Percentiles rank a stretch among this genome's conserved stretches.
phyloP scores from a whole-genome alignment of 2,113 vertebrate genomes.

The Pseudonaja textilis region DNA sequence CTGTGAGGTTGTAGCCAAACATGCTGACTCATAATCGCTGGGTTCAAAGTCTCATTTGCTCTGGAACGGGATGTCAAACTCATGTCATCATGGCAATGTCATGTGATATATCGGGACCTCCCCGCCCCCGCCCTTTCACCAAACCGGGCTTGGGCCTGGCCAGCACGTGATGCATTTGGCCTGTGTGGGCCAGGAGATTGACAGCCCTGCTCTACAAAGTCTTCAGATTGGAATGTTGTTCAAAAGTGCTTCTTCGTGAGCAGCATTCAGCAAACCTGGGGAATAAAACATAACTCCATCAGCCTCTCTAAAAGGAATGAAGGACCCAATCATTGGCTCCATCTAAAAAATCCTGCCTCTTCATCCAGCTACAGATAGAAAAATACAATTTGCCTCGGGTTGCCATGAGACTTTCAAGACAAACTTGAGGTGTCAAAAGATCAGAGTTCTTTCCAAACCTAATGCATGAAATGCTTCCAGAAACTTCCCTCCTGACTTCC shows the following conservation, averaged over 20 bases:
- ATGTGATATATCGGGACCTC: too few species aligned
- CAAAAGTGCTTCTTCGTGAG: not conserved
- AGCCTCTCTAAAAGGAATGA: not conserved
- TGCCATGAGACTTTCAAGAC: not conserved
- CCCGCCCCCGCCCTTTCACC: too few species aligned
- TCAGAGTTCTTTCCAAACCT: not conserved
- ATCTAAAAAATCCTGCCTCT: not conserved
- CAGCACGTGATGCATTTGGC: too few species aligned
- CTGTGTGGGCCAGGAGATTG: too few species aligned
- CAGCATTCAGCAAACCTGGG: not conserved
- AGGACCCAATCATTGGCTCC: not conserved
- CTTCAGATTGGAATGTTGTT: not conserved
- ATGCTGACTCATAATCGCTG: not conserved
- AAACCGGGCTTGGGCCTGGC: too few species aligned
- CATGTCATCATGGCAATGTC: too few species aligned
- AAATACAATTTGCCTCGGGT: not conserved
- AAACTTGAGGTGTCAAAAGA: not conserved
- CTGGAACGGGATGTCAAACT: too few species aligned
- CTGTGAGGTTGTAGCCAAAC: not conserved
- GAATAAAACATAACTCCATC: not conserved
- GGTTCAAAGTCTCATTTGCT: not conserved
- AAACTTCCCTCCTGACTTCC: not conserved
- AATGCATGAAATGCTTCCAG: not conserved
- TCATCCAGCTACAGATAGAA: not conserved
- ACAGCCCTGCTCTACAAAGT: not conserved